Percentiles rank a stretch among this genome's conserved stretches.
phyloP scores from a whole-genome alignment of 2,797 vertebrate genomes.

The Pteropus rufus region DNA sequence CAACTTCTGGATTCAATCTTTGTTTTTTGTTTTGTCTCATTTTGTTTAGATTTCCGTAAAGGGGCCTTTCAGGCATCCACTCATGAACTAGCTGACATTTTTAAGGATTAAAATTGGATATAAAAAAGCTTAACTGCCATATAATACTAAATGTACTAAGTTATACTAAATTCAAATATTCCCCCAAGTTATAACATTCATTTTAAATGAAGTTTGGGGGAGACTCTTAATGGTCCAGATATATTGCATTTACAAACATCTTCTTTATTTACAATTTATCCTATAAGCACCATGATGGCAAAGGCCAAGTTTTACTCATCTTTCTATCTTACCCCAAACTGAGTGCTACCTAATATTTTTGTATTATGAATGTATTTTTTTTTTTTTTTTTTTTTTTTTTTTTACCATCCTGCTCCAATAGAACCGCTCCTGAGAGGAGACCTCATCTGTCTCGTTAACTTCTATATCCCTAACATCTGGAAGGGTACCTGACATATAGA shows the following conservation, averaged over 20 bases:
- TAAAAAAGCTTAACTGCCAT: neutral
- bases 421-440: neutral
- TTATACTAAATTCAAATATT: neutral
- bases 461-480: neutral
- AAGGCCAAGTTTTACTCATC: neutral
- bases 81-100: neutral
- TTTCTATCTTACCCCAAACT: neutral
- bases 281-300: neutral
- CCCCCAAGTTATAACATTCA: neutral
- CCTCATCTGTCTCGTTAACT: neutral
- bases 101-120: neutral
- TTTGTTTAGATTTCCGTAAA: conserved; percentile 3
- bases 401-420: neutral
- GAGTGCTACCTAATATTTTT: neutral
- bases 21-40: neutral
- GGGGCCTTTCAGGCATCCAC: neutral
- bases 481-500: neutral
- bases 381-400: neutral
- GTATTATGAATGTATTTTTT: neutral
- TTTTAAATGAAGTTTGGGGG: neutral
- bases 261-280: neutral
- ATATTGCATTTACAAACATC: neutral
- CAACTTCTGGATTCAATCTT: neutral
- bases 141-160: neutral
- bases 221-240: neutral